These are phyloP conservation scores for Heliothis subflexa DNA, from an alignment of 1,140 invertebrate genomes.

Conservation along the genomic window DNA sequence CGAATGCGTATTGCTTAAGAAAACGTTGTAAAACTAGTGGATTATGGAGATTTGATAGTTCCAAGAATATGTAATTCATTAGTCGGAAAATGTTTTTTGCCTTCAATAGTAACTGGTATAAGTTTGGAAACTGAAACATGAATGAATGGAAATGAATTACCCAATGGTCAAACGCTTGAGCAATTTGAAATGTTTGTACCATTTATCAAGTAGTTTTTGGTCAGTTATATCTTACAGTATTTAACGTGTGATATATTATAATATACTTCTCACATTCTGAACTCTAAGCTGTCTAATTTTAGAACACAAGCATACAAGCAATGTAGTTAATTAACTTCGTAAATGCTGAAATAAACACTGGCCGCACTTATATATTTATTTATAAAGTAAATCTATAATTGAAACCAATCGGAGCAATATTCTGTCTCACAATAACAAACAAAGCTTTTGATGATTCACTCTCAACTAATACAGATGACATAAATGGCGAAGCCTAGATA, in stretches of 20 bases:
- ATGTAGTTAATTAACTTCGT: not conserved
- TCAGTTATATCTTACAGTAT: not conserved
- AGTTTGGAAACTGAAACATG: not conserved
- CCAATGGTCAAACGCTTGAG: not conserved
- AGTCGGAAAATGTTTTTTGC: slow-evolving; percentile 13
- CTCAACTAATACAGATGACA: not conserved
- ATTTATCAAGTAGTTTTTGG: not conserved
- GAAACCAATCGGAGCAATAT: not conserved
- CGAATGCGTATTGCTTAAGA: slow-evolving; percentile 45
- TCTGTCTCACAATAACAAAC: not conserved
- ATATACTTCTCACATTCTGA: not conserved
- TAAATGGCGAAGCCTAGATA: not conserved
- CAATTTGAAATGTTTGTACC: slow-evolving; percentile 1
- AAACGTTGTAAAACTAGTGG: slow-evolving; percentile 33
- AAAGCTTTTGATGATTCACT: not conserved
- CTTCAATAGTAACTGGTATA: slow-evolving; percentile 1
- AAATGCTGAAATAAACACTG: not conserved
- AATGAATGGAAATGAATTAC: slow-evolving; percentile 23
- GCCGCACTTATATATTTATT: not conserved
- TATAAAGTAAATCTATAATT: not conserved
- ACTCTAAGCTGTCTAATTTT: not conserved
- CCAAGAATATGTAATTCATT: slow-evolving; percentile 5
- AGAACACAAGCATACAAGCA: not conserved
- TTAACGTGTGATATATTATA: not conserved
- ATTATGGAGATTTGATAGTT: slow-evolving; percentile 38